Evolutionary conservation across 2,113 vertebrate genomes (phyloP).

Genomic region (Neotoma lepida): DNA sequence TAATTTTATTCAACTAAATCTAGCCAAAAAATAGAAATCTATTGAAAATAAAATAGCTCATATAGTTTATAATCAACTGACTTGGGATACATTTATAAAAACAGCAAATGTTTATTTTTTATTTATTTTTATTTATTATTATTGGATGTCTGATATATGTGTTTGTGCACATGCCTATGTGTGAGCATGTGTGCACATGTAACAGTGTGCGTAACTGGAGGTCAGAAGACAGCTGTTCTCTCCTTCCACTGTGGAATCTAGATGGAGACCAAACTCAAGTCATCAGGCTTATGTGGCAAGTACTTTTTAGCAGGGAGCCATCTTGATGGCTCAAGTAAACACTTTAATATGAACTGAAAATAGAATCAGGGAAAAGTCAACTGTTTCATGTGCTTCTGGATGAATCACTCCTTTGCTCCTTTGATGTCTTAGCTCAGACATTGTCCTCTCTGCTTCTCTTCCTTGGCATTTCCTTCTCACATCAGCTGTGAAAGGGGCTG

Average conservation of each 20-base stretch:
- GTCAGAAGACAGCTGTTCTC: neutral
- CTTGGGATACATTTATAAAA: neutral
- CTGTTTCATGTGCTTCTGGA: neutral
- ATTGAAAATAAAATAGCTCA: conserved; percentile 22
- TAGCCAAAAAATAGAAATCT: neutral
- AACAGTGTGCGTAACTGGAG: neutral
- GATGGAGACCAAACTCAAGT: neutral
- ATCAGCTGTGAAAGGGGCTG: neutral
- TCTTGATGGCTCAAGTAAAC: neutral
- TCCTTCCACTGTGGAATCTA: neutral
- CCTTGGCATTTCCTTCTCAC: neutral
- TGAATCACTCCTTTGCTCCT: neutral
- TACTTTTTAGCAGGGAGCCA: neutral
- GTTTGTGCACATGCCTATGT: neutral
- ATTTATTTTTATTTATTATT: neutral
- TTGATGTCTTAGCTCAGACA: neutral
- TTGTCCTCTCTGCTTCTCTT: neutral
- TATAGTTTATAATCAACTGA: neutral
- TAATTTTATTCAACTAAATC: conserved; percentile 9
- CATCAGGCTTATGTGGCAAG: neutral
- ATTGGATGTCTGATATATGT: neutral
- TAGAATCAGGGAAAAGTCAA: neutral
- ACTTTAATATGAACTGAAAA: neutral
- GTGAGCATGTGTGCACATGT: neutral
- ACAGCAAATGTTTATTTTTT: neutral